phyloP scores from a whole-genome alignment of 2,888 invertebrate genomes.

The Zaprionus obscuricornis region DNA sequence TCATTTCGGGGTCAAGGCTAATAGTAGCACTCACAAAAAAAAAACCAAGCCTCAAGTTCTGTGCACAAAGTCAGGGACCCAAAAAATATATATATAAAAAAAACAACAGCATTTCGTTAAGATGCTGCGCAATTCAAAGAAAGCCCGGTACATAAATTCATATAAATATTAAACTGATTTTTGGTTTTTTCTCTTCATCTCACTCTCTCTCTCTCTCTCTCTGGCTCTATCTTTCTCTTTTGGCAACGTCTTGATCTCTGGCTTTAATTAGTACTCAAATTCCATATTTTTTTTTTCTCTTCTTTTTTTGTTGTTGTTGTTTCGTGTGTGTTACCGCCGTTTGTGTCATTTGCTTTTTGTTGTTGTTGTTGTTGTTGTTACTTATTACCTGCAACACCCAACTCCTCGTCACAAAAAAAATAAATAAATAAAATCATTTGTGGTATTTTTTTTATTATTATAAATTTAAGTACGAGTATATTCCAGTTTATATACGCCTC shows the following conservation, averaged over 20 bases:
- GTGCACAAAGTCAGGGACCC: constrained; percentile 28
- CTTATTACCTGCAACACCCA: constrained; percentile 57
- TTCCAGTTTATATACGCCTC: constrained; percentile 52
- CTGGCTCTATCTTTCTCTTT: constrained; percentile 8
- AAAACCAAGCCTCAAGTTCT: constrained; percentile 33
- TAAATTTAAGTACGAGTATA: constrained; percentile 5
- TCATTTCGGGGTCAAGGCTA: constrained; percentile 69
- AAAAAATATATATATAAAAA: too few species aligned
- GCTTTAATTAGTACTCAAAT: constrained; percentile 71
- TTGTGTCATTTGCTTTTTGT: constrained; percentile 41
- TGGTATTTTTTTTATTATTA: constrained; percentile 23
- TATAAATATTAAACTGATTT: constrained; percentile 27
- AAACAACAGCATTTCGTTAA: constrained; percentile 34
- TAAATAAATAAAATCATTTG: constrained; percentile 10
- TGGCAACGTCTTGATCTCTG: constrained; percentile 16
- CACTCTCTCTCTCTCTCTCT: neutral
- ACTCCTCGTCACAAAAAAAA: constrained; percentile 1
- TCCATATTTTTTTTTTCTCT: constrained; percentile 27
- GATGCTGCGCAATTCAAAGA: constrained; percentile 68
- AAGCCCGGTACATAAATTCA: constrained; percentile 67
- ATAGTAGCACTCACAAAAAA: constrained; percentile 24
- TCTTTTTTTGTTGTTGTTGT: constrained; percentile 10
- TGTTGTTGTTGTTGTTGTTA: constrained; percentile 23
- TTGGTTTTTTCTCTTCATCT: constrained; percentile 3
- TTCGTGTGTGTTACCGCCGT: constrained; percentile 25